A percentile compares a stretch with the other conserved stretches of the same genome.
phyloP scores from a whole-genome alignment of 2,888 invertebrate genomes.

The Colletes collaris region DNA sequence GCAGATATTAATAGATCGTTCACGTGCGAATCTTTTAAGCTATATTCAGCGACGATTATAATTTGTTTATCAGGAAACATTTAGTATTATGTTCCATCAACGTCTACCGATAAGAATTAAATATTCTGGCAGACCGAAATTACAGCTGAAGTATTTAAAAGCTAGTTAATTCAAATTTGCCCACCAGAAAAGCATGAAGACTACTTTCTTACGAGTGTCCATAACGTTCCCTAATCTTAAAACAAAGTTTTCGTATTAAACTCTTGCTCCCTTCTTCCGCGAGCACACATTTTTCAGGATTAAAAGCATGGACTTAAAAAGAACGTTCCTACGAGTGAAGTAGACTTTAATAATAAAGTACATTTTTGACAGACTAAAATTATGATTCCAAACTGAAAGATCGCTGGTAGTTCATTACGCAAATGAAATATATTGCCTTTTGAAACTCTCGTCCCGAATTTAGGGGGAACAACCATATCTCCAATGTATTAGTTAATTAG shows the following conservation, averaged over 20 bases:
- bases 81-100: background rate
- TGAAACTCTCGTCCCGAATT: too few relatives aligned
- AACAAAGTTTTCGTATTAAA: constrained; percentile 6
- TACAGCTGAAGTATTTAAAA: background rate
- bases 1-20: background rate
- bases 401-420: too few relatives aligned
- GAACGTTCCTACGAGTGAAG: too few relatives aligned
- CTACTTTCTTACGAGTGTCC: background rate
- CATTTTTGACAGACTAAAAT: too few relatives aligned
- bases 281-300: background rate
- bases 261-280: constrained; percentile 2
- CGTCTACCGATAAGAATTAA: background rate
- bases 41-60: background rate
- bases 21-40: background rate
- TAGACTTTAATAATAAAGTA: too few relatives aligned
- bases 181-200: background rate
- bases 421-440: too few relatives aligned
- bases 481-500: too few relatives aligned
- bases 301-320: background rate
- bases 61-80: background rate
- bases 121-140: background rate
- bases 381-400: too few relatives aligned
- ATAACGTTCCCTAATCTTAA: background rate
- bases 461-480: too few relatives aligned
- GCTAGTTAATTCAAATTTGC: background rate